Evolutionary conservation across 2,113 vertebrate genomes (phyloP), one percentile per base, ranked within the genome.

Genomic region (Triplophysa rosa): DNA sequence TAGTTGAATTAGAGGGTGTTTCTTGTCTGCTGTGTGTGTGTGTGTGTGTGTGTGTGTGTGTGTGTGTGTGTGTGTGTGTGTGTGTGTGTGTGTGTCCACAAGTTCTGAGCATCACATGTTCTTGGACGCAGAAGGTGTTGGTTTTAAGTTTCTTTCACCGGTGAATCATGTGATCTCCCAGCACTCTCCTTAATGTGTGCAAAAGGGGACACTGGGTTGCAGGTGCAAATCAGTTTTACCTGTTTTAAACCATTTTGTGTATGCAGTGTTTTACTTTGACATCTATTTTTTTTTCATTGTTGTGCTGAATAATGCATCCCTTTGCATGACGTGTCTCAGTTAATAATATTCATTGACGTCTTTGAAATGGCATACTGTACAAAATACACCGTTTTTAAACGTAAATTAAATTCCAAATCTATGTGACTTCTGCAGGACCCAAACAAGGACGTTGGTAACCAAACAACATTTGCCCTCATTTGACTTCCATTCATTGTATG

Each of bases 71-170:
- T 26, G 16, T 54, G 52, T 70, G 40, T 40, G 47, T 16, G 58
- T 67, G 66, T 61, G 80, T 37, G 54, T 37, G 23, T 26, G 16
- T 54, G 52, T 70, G 40, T 40, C 42, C 83, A 54, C 68, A 52
- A 42, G 11, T 56, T 65, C 29, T 29, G 49, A 63, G 64, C 84
- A 83, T 93, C 89, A 89, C 89, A 91, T 90, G 89, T 83, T 90
- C 90, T 91, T 91, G 90, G 92, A 91, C 49, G 52, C 85, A 83
- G 86, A 88, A 89, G 89, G 89, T 91, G 88, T 89, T 47, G 91
- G 92, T 92, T 91, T 93, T 92, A 88, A 88, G 89, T 94, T 94
- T 90, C 93, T 92, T 91, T 89, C 89, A 91, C 67, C 84, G 86
- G 84, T 81, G 84, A 86, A 73, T 84, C 89, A 88, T 91, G 91